phyloP scores from a whole-genome alignment of 1,140 invertebrate species.

The Panagrolaimus sp. region DNA sequence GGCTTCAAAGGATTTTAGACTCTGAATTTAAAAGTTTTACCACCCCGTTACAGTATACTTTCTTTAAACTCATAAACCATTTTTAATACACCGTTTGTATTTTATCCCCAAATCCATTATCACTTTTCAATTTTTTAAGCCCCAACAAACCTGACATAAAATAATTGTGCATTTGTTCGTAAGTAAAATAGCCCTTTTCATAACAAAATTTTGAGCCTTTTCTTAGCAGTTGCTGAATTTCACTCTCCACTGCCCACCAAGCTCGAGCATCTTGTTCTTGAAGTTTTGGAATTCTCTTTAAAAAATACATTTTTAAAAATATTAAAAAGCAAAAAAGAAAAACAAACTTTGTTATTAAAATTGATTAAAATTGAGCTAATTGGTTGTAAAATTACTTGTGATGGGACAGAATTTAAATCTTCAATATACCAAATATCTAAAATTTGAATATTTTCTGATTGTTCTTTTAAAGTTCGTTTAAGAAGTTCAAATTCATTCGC shows the following conservation, averaged over 20 bases:
- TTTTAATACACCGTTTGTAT: too few relatives aligned
- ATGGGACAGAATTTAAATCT: constrained; percentile 83
- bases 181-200: constrained; percentile 77
- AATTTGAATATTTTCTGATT: constrained; percentile 75
- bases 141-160: constrained; percentile 82
- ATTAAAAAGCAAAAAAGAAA: constrained; percentile 31
- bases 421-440: constrained; percentile 87
- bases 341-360: constrained; percentile 87
- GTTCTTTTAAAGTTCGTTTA: constrained; percentile 72
- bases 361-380: constrained; percentile 93
- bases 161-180: constrained; percentile 92
- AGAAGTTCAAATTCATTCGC: constrained; percentile 83
- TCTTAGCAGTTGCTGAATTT: constrained; percentile 86
- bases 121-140: constrained; percentile 25
- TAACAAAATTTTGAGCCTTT: constrained; percentile 81
- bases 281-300: constrained; percentile 78
- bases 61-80: too few relatives aligned
- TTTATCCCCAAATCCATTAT: constrained; percentile 21
- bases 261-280: constrained; percentile 87
- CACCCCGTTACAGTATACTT: too few relatives aligned
- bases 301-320: constrained; percentile 38
- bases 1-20: too few relatives aligned
- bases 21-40: too few relatives aligned
- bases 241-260: constrained; percentile 92
- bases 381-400: constrained; percentile 85